A percentile compares a stretch with the other conserved stretches of the same genome.
phyloP scores from a whole-genome alignment of 2,113 vertebrate genomes.

The Peromyscus polionotus region DNA sequence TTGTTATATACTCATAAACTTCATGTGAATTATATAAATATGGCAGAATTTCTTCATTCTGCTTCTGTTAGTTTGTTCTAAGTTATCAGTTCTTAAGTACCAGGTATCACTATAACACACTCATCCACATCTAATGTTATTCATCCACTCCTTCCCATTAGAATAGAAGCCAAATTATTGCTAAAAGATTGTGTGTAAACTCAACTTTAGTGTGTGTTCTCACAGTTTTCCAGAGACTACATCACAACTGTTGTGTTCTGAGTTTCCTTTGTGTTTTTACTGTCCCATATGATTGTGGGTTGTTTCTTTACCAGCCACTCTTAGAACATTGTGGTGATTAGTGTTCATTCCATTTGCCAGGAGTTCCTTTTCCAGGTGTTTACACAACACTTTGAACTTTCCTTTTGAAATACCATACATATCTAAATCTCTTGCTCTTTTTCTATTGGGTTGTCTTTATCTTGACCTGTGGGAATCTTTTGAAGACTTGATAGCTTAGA shows the following conservation, averaged over 20 bases:
- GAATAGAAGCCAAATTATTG: background rate
- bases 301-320: background rate
- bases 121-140: background rate
- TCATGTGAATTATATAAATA: background rate
- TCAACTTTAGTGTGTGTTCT: background rate
- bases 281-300: background rate
- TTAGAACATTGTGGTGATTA: fast-evolving
- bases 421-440: slow-evolving; percentile 6
- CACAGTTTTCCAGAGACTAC: background rate
- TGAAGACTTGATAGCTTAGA: background rate
- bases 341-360: background rate
- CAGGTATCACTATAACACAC: background rate
- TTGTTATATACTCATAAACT: background rate
- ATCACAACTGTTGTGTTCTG: background rate
- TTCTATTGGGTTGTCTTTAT: background rate
- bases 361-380: background rate
- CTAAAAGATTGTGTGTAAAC: background rate
- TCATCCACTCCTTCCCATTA: background rate
- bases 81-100: background rate
- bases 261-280: background rate
- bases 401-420: background rate
- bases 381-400: background rate
- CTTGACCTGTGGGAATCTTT: background rate
- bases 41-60: background rate
- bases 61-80: slow-evolving; percentile 4